These are phyloP conservation scores for Coenonympha glycerion DNA, from an alignment of 2,888 invertebrate genomes.

Conservation along the genomic window DNA sequence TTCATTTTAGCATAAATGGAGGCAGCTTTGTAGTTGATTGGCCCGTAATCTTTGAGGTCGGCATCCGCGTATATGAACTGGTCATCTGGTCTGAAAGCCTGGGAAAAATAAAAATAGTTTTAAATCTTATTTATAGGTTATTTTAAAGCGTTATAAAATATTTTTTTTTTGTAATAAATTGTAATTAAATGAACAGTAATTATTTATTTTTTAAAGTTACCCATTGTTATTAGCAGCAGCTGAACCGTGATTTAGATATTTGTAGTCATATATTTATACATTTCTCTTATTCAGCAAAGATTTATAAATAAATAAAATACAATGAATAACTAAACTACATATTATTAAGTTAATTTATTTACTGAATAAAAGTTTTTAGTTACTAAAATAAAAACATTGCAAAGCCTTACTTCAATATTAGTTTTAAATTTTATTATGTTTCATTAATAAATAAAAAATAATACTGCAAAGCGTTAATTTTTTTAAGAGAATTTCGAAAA, in stretches of 20 bases:
- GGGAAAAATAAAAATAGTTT: constrained; percentile 41
- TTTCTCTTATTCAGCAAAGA: constrained; percentile 12
- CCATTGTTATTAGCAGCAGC: no score
- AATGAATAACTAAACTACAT: constrained; percentile 18
- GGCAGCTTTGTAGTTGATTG: constrained; percentile 93
- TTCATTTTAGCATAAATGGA: constrained; percentile 87
- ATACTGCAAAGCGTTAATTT: constrained; percentile 31
- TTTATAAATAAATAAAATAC: constrained; percentile 34
- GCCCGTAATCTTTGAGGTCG: constrained; percentile 91
- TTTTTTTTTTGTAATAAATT: no score
- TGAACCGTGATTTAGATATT: no score
- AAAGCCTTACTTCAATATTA: not conserved
- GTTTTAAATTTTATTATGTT: constrained; percentile 24
- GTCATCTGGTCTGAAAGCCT: constrained; percentile 90
- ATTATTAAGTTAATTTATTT: not conserved
- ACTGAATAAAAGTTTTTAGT: not conserved
- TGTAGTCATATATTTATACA: not conserved
- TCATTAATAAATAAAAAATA: not conserved
- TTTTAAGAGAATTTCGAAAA: constrained; percentile 44
- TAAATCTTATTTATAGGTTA: no score
- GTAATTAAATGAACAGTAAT: no score
- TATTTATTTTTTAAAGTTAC: no score
- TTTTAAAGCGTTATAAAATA: no score
- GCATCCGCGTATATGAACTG: constrained; percentile 91
- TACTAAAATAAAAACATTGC: not conserved